These are phyloP conservation scores for Phrynocephalus forsythii DNA, from an alignment of 2,797 vertebrate species.

Conservation along the genomic window DNA sequence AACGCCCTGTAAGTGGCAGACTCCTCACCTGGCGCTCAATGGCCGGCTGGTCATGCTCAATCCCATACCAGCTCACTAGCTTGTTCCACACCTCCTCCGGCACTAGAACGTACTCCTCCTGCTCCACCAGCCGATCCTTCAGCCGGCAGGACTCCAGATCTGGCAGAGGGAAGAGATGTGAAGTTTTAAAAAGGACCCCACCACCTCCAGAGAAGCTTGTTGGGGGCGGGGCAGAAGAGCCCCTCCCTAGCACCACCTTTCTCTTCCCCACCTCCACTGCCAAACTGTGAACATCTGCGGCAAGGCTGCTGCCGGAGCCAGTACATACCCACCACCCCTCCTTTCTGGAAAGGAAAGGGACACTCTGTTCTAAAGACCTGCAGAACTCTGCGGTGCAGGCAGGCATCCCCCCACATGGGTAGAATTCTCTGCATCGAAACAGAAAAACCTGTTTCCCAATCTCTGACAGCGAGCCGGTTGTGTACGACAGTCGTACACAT, in stretches of 20 bases:
- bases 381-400: background rate
- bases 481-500: background rate
- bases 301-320: too few relatives aligned
- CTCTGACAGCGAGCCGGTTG: background rate
- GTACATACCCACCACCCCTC: background rate
- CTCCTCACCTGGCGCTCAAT: constrained; percentile 85
- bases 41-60: constrained; percentile 81
- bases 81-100: constrained; percentile 84
- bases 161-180: constrained; percentile 51
- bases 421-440: background rate
- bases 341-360: background rate
- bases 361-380: background rate
- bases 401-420: background rate
- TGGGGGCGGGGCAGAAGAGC: background rate
- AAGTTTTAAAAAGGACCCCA: background rate
- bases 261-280: background rate
- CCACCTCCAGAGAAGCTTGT: background rate
- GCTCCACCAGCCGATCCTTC: constrained; percentile 86
- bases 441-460: background rate
- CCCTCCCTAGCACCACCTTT: background rate
- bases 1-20: background rate
- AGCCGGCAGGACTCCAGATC: constrained; percentile 84
- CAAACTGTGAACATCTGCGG: too few relatives aligned
- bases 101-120: constrained; percentile 86
- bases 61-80: constrained; percentile 85